Evolutionary conservation across 2,888 invertebrate genomes (phyloP).

Genomic region (Cristatella mucedo): DNA sequence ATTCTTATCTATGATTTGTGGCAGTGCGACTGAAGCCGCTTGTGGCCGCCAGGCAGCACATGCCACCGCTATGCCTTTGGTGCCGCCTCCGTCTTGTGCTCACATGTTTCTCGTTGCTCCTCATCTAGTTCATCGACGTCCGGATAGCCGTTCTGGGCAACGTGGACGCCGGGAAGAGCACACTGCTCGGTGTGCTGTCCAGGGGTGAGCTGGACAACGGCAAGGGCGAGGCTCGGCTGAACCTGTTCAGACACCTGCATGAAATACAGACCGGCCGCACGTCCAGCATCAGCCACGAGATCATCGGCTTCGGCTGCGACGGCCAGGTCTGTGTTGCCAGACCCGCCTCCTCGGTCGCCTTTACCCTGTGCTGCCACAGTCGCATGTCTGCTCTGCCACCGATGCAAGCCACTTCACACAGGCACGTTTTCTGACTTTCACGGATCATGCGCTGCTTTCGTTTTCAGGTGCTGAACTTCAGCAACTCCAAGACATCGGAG

Average conservation of each 20-base stretch:
- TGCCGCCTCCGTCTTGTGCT: too few relatives aligned
- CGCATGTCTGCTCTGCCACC: too few relatives aligned
- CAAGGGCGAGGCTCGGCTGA: conserved; percentile 75
- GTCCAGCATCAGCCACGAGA: conserved; percentile 86
- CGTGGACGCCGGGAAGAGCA: conserved; percentile 92
- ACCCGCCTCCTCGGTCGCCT: too few relatives aligned
- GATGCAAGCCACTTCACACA: background rate
- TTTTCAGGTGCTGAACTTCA: conserved; percentile 59
- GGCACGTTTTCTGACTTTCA: background rate
- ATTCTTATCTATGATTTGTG: too few relatives aligned
- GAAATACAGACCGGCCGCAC: conserved; percentile 86
- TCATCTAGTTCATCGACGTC: conserved; percentile 49
- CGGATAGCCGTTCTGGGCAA: conserved; percentile 82
- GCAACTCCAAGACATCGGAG: conserved; percentile 73
- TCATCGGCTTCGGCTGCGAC: conserved; percentile 69
- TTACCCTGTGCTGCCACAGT: too few relatives aligned
- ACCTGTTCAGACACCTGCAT: conserved; percentile 79
- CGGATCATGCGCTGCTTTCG: background rate
- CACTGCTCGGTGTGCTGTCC: conserved; percentile 80
- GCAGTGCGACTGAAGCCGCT: too few relatives aligned
- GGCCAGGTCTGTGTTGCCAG: conserved; percentile 25
- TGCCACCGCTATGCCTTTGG: too few relatives aligned
- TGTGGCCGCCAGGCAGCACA: too few relatives aligned
- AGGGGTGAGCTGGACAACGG: conserved; percentile 93
- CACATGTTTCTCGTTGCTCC: background rate